These are phyloP conservation scores for Megaptera novaeangliae DNA, from an alignment of 2,113 vertebrate species.

Conservation along the genomic window DNA sequence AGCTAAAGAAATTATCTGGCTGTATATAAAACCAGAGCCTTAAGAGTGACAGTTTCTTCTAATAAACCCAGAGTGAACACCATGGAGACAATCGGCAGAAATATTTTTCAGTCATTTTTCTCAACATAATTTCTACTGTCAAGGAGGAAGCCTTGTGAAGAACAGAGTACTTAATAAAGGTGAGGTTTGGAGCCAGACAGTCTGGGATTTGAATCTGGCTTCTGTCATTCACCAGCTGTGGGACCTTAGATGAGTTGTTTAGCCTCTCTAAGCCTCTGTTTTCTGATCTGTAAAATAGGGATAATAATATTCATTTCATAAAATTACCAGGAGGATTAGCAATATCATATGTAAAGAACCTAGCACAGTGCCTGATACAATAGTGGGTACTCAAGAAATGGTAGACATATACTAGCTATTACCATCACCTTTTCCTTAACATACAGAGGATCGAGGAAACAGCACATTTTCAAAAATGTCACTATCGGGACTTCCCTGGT, in stretches of 20 bases:
- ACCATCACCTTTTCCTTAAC: slow-evolving; percentile 10
- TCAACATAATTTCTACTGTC: slow-evolving; percentile 8
- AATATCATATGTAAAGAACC: not conserved
- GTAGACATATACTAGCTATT: not conserved
- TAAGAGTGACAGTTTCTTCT: not conserved
- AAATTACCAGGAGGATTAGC: not conserved
- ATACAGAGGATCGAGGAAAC: not conserved
- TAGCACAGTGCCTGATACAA: not conserved
- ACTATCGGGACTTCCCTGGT: not conserved
- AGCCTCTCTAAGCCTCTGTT: not conserved
- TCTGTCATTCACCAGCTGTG: slow-evolving; percentile 6
- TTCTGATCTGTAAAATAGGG: slow-evolving; percentile 23
- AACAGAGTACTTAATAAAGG: slow-evolving; percentile 31
- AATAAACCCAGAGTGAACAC: not conserved
- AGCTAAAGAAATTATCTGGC: not conserved
- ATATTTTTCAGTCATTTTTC: slow-evolving; percentile 49
- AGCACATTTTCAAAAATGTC: not conserved
- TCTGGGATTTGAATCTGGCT: slow-evolving; percentile 32
- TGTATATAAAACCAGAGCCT: not conserved
- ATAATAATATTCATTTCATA: not conserved
- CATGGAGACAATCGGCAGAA: slow-evolving; percentile 10
- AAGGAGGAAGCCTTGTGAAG: not conserved
- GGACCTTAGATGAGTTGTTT: slow-evolving; percentile 13
- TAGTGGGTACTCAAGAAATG: not conserved
- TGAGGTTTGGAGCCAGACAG: not conserved